These are phyloP conservation scores for Oxygymnocypris stewartii DNA, from an alignment of 2,113 vertebrate species.

Conservation along the genomic window DNA sequence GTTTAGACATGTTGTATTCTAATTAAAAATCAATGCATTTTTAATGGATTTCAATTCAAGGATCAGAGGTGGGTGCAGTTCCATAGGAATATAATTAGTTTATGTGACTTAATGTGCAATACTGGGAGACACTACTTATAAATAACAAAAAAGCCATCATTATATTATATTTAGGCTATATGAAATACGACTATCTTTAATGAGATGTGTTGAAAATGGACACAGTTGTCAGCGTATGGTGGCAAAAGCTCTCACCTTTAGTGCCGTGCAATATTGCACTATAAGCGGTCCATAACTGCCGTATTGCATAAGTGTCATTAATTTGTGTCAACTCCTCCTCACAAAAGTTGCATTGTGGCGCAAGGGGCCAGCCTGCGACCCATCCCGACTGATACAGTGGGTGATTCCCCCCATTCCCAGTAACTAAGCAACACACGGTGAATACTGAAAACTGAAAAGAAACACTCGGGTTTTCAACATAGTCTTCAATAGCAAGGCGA, in stretches of 20 bases:
- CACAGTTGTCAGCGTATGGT: conserved; percentile 1
- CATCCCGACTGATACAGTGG: conserved; percentile 95
- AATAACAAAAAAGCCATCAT: too few species aligned
- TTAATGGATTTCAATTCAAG: not conserved
- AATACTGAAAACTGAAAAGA: conserved; percentile 99
- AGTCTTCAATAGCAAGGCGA: conserved; percentile 93
- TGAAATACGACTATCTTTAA: too few species aligned
- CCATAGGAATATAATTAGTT: too few species aligned
- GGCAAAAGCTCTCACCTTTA: conserved; percentile 65
- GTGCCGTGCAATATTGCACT: conserved; percentile 92
- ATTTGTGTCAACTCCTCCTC: conserved; percentile 98
- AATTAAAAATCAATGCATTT: not conserved
- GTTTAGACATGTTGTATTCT: not conserved
- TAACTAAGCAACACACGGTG: conserved; percentile 99
- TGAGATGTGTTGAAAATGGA: not conserved
- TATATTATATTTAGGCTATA: too few species aligned
- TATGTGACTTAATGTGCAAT: not conserved
- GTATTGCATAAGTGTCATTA: conserved; percentile 97
- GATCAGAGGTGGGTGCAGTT: not conserved
- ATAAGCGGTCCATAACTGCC: conserved; percentile 97
- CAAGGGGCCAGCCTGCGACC: conserved; percentile 87
- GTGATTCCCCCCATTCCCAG: conserved; percentile 93
- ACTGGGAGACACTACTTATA: not conserved
- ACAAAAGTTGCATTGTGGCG: conserved; percentile 92
- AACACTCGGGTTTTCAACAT: conserved; percentile 96